Conservation (phyloP, 2,797 vertebrate genomes). For the Thaleichthys pacificus region DNA sequence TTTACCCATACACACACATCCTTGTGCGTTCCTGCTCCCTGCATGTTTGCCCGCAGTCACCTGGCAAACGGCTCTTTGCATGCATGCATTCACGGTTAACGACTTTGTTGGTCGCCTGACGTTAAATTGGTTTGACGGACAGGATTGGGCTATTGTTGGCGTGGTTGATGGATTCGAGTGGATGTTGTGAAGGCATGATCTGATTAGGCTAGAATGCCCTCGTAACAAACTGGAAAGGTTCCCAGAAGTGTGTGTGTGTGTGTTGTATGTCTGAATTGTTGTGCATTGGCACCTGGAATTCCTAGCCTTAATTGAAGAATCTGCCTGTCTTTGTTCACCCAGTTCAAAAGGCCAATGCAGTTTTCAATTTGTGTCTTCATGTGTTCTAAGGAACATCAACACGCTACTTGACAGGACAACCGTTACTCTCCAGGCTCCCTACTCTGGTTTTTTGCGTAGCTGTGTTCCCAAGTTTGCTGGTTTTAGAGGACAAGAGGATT, state of each 20-base stretch:
- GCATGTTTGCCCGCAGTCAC: neutral
- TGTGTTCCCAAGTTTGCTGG: neutral
- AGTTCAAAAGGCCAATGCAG: neutral
- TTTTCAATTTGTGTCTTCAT: neutral
- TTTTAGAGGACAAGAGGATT: slow-evolving; percentile 17
- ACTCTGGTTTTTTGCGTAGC: neutral
- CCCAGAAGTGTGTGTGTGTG: neutral
- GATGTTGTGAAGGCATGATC: slow-evolving; percentile 14
- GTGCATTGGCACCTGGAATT: neutral
- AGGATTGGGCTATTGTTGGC: no score
- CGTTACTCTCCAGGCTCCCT: neutral
- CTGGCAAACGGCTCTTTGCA: neutral
- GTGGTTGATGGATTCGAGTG: slow-evolving; percentile 21
- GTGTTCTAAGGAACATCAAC: no score
- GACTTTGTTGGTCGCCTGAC: neutral
- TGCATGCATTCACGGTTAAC: slow-evolving; percentile 8
- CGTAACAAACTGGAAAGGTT: neutral
- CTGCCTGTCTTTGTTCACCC: neutral
- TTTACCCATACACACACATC: neutral
- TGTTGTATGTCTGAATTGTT: neutral
- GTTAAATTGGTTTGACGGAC: slow-evolving; percentile 15
- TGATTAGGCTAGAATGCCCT: slow-evolving; percentile 15
- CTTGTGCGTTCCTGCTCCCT: no score
- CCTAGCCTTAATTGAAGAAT: neutral
- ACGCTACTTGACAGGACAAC: no score